These are phyloP conservation scores for Tokudaia tokunoshimensis DNA, from an alignment of 2,797 vertebrate species.

Conservation along the genomic window DNA sequence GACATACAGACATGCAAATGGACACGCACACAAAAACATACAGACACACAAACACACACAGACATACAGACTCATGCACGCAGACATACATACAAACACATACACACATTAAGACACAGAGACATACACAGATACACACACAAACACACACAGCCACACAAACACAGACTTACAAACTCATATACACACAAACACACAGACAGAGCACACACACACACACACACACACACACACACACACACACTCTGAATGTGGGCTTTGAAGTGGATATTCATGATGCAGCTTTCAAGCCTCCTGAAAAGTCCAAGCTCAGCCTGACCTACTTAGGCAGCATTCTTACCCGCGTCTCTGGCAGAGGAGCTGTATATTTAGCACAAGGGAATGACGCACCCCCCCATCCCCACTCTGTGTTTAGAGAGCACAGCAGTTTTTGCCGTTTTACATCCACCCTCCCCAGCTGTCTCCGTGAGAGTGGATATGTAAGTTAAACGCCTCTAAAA, in stretches of 20 bases:
- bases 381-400: constrained; percentile 82
- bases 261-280: constrained; percentile 87
- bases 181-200: not conserved
- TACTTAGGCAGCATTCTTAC: constrained; percentile 90
- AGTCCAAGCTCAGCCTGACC: constrained; percentile 89
- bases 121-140: constrained; percentile 82
- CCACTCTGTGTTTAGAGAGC: constrained; percentile 85
- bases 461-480: constrained; percentile 86
- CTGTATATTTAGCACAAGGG: constrained; percentile 90
- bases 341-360: constrained; percentile 87
- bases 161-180: not conserved
- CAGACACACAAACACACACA: not conserved
- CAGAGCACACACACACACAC: not conserved
- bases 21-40: not conserved
- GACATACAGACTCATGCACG: constrained; percentile 78
- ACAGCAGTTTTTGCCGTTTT: constrained; percentile 86
- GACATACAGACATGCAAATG: not conserved
- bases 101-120: not conserved
- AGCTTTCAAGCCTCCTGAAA: constrained; percentile 90
- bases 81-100: constrained; percentile 42
- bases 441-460: constrained; percentile 86
- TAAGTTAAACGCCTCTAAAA: constrained; percentile 87
- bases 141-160: not conserved
- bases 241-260: constrained; percentile 87
- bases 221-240: not conserved